phyloP scores from a whole-genome alignment of 1,140 invertebrate genomes.

The Argopecten irradians region DNA sequence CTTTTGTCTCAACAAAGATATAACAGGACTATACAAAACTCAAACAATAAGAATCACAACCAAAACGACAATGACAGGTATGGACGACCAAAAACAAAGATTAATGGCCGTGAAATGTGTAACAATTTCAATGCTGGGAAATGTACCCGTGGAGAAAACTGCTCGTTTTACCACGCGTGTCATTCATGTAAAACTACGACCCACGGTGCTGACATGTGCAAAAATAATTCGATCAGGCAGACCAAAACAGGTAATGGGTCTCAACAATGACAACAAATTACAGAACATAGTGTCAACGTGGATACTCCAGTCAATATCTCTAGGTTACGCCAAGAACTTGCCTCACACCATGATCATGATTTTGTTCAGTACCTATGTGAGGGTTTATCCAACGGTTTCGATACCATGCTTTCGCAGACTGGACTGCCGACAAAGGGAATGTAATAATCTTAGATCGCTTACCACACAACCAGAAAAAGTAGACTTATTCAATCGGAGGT shows the following conservation, averaged over 20 bases:
- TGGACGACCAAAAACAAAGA: background rate
- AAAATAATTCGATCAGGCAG: background rate
- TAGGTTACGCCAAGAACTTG: background rate
- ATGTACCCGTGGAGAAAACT: background rate
- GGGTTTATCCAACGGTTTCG: background rate
- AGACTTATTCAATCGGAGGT: slow-evolving; percentile 20
- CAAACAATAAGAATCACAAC: background rate
- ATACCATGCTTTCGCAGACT: background rate
- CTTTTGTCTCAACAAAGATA: slow-evolving; percentile 24
- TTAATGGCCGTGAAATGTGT: background rate
- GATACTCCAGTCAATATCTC: background rate
- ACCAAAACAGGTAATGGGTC: background rate
- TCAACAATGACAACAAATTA: background rate
- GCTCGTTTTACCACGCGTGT: slow-evolving; percentile 7
- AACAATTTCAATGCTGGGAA: slow-evolving; percentile 31
- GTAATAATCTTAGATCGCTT: slow-evolving; percentile 26
- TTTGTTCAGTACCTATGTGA: background rate
- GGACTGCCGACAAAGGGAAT: background rate
- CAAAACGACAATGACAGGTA: background rate
- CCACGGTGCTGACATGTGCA: background rate
- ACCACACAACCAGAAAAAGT: background rate
- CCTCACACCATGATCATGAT: background rate
- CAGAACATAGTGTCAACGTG: background rate
- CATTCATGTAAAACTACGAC: background rate
- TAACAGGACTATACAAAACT: background rate